Conservation (phyloP, 2,113 vertebrate species). For the Pogonocichla stellata region DNA sequence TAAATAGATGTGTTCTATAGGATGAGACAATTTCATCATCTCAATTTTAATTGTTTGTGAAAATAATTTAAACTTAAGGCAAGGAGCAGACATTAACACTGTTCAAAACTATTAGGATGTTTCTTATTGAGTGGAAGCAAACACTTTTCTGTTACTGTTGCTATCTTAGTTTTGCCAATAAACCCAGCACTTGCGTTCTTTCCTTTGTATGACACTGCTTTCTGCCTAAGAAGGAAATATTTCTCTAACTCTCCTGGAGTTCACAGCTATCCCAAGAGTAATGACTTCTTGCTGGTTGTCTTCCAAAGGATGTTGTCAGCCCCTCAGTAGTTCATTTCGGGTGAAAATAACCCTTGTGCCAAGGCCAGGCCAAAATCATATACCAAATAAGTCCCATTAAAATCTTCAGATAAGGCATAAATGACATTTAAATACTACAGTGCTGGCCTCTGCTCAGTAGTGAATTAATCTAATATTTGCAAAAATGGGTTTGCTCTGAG, state of each 20-base stretch:
- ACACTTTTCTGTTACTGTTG: background rate
- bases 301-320: constrained; percentile 59
- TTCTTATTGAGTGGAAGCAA: background rate
- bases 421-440: background rate
- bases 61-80: constrained; percentile 42
- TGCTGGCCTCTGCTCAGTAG: background rate
- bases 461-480: background rate
- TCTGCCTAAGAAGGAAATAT: constrained; percentile 65
- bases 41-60: constrained; percentile 18
- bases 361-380: constrained; percentile 14
- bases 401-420: constrained; percentile 40
- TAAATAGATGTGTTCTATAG: background rate
- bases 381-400: constrained; percentile 52
- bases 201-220: constrained; percentile 8
- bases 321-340: constrained; percentile 50
- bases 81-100: background rate
- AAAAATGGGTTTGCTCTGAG: background rate
- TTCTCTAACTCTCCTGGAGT: constrained; percentile 38
- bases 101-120: background rate
- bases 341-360: constrained; percentile 28
- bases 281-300: constrained; percentile 50
- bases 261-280: constrained; percentile 55
- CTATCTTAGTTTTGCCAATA: background rate
- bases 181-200: background rate
- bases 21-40: constrained; percentile 6